Base-by-base conservation (phyloP, 1,140 invertebrate species). In the Zaprionus lachaisei region DNA sequence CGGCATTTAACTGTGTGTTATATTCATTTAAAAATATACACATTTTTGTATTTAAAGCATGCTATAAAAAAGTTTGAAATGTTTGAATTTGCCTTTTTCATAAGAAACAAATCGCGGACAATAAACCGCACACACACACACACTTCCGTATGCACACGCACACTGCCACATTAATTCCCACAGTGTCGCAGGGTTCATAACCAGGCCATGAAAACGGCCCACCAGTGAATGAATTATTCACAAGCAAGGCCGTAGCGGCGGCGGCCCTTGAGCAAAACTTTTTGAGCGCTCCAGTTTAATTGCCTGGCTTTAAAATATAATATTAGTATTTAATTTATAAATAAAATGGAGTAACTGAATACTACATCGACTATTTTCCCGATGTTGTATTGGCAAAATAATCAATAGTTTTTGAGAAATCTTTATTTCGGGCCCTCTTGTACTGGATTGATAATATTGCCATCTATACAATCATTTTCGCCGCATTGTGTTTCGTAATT, bases 51-150 rank as follows among this genome's bases (percentile, higher is more conserved):
- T 54, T 71, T 49, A 86, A 89, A 83, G 81, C 71, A 67, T 72
- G n/a, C 72, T 76, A 84, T 84, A 84, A 71, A 84, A 84, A 86
- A 72, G 64, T 66, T 64, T 58, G 47, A 89, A 89, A 78, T 87
- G 80, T 84, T 86, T 85, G 79, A 38, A 82, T 87, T 80, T 80
- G 72, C 63, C 4, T 24, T 80, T 77, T 80, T 60, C 71, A 85
- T 70, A 68, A 61, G 38, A 75, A 70, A 66, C 57, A 77, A 84
- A 86, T 79, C 69, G 67, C 77, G 81, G 71, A 86, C 76, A 80
- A 83, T 26, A 71, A 54, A 77, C 77, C 68, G 31, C 12, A 54
- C 34, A 61, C 20, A 31, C 38, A 24, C 64, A 70, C 49, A 73
- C 47, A 56, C 61, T n/a, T n/a, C 51, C 11, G 60, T 24, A 77